Base-by-base conservation (phyloP, 2,888 invertebrate genomes). In the Ormyrus pomaceus region DNA sequence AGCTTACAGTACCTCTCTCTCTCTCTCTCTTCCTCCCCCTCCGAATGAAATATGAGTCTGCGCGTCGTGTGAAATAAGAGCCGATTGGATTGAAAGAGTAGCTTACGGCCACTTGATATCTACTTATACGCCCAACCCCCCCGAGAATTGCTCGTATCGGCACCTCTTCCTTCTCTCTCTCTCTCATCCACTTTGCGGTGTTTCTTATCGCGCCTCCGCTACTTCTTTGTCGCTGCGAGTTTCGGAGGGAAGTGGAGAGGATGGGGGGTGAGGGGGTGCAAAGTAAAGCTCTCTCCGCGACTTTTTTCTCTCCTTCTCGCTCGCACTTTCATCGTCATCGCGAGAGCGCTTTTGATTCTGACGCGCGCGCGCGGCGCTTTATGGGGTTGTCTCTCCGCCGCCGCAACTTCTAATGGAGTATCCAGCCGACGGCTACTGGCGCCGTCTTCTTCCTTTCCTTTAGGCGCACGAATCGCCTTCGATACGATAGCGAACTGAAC, bases 41-140 rank as follows among this genome's bases (percentile, higher is more conserved):
- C 34, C 79, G 83, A 83, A 85, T 88, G 89, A 89, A 88, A 88
- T 89, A 89, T 87, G 87, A 89, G 88, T 86, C 88, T 86, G 84
- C 84, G 84, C 84, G 75, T 69, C 84, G 85, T 82, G 86, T 86
- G 86, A 88, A 89, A 88, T 88, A 87, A 87, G 87, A 87, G 84
- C 85, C 88, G 87, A 87, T 87, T 86, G 86, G 86, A 89, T 89
- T 86, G 88, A 86, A 87, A 86, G 86, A 85, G 86, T 87, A 86
- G 86, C 86, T 86, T 81, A 83, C 84, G 84, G 83, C 84, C 84
- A 85, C 86, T 87, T 84, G 87, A 86, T 86, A 87, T 87, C 86
- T 85, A 87, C 86, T 86, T 86, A 86, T 86, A 84, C 82, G 82
- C 73, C 69, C 80, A 19, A 34, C 50, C 65, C 45, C 19, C 55